Percentiles rank a stretch among this genome's conserved stretches.
Conservation (phyloP, 2,797 vertebrate genomes). For the Champsocephalus esox region DNA sequence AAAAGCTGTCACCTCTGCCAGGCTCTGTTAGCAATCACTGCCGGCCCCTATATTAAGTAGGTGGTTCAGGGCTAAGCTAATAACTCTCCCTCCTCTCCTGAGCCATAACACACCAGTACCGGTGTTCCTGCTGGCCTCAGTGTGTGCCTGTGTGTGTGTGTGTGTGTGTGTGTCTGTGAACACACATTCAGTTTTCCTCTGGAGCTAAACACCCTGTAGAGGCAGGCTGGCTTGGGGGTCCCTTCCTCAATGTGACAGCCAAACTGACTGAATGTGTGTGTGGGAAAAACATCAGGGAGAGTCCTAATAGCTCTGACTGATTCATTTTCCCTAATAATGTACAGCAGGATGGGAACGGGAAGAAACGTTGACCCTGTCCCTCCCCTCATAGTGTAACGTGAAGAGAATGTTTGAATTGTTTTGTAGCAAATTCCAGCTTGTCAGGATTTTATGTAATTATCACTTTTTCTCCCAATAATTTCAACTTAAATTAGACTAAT, state of each 20-base stretch:
- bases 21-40: constrained; percentile 98
- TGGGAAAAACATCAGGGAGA: constrained; percentile 49
- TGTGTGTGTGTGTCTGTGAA: constrained; percentile 9
- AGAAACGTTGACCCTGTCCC: constrained; percentile 34
- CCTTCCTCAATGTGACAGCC: constrained; percentile 73
- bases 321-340: constrained; percentile 52
- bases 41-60: constrained; percentile 98
- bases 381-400: constrained; percentile 19
- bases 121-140: constrained; percentile 76
- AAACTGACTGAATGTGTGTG: constrained; percentile 61
- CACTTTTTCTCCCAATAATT: too few species aligned
- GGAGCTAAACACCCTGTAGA: constrained; percentile 55
- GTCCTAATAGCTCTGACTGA: constrained; percentile 59
- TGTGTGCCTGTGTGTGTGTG: constrained; percentile 51
- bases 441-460: too few species aligned
- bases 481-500: too few species aligned
- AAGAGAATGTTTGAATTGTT: not conserved
- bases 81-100: constrained; percentile 97
- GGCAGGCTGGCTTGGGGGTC: constrained; percentile 78
- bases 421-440: too few species aligned
- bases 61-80: constrained; percentile 99
- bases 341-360: constrained; percentile 54
- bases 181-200: constrained; percentile 49
- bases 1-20: constrained; percentile 97
- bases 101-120: constrained; percentile 87